Evolutionary conservation across 2,888 invertebrate species (phyloP), one percentile per base, ranked within the genome.

Genomic region (Zygogramma bicolorata): DNA sequence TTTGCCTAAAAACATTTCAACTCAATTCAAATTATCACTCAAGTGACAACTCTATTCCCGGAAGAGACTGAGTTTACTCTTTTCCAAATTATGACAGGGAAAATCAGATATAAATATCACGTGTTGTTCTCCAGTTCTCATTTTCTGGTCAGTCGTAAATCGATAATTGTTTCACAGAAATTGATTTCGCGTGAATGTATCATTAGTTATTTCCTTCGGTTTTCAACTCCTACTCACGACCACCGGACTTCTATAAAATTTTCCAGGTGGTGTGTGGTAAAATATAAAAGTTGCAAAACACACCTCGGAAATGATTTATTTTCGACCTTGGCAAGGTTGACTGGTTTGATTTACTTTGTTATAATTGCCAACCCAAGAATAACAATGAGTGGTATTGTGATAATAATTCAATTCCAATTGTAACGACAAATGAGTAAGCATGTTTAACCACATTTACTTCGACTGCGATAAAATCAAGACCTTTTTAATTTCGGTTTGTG

Each of bases 321-420:
- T 59, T 57, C 75, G 72, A 68, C 77, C 77, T 77, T 77, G 75
- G 63, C 77, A 77, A 77, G 77, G 77, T 77, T 74, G 73, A 73
- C 70, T 66, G 68, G 67, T 75, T 74, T 29, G 40, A 22, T 63
- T 31, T 38, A 58, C 69, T 69, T 70, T 46, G 29, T 31, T 34
- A 58, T 65, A 40, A 65, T 70, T 71, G 53, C 70, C 59, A 59
- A 59, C 58, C 38, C 18, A 59, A 58, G 70, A 70, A 70, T 58
- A 70, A 70, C 70, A 70, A 70, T 65, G 70, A 70, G 65, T 69
- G 53, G 69, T 63, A 70, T 65, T 70, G 70, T 70, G 65, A 59
- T 65, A 70, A 70, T 70, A 70, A 70, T 65, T 65, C 70, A 65
- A 59, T 27, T 58, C 53, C 59, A 70, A 65, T 70, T 59, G 40